These are phyloP conservation scores for Eolophus roseicapilla DNA, from an alignment of 2,113 vertebrate species.

Conservation along the genomic window DNA sequence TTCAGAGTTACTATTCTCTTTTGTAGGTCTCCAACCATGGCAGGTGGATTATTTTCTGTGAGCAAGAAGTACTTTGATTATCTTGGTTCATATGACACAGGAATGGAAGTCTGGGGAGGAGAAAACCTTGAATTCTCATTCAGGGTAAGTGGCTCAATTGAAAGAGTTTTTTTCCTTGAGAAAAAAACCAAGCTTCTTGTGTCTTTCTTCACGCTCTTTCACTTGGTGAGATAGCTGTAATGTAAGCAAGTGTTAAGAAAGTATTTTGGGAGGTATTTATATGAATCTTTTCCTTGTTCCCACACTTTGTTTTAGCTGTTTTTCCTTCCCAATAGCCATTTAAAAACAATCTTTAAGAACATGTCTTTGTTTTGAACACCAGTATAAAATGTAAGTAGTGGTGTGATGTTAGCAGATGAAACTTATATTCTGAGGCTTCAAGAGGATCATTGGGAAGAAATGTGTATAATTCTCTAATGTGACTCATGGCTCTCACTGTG, in stretches of 20 bases:
- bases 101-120: slow-evolving; percentile 99
- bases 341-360: neutral
- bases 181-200: neutral
- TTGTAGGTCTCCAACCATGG: slow-evolving; percentile 95
- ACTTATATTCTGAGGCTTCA: neutral
- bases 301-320: neutral
- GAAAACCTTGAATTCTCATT: slow-evolving; percentile 99
- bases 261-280: neutral
- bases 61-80: slow-evolving; percentile 93
- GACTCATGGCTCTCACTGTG: neutral
- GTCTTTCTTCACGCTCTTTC: neutral
- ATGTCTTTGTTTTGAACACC: neutral
- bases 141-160: slow-evolving; percentile 79
- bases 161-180: neutral
- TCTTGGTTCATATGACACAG: slow-evolving; percentile 95
- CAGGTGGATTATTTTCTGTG: slow-evolving; percentile 95
- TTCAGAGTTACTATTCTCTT: neutral
- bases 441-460: neutral
- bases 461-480: neutral
- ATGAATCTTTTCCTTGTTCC: neutral
- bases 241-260: neutral
- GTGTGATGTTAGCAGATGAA: neutral
- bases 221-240: neutral
- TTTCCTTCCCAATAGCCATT: neutral
- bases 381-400: neutral